phyloP scores from a whole-genome alignment of 2,888 invertebrate species.

The Petrophora chlorosata region DNA sequence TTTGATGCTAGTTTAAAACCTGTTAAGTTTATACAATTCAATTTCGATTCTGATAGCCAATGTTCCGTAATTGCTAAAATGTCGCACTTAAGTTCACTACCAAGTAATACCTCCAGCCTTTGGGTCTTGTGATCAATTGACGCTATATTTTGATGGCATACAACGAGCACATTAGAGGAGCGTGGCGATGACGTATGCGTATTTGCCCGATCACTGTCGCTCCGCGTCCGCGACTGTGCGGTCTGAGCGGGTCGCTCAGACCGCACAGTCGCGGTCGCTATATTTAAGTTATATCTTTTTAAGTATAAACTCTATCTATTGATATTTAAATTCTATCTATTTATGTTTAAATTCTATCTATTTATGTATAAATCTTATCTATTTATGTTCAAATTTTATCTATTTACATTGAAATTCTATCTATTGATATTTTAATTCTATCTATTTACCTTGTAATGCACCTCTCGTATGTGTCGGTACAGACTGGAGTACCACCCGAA shows the following conservation, averaged over 20 bases:
- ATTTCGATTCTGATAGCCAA: neutral
- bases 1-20: no score
- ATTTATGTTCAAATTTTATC: no score
- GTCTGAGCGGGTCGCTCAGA: no score
- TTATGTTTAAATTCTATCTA: no score
- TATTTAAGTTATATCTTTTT: no score
- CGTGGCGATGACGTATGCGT: neutral
- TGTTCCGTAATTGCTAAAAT: neutral
- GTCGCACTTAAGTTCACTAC: neutral
- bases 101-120: neutral
- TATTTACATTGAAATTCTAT: no score
- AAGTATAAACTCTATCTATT: no score
- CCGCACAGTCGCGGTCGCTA: no score
- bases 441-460: constrained; percentile 75
- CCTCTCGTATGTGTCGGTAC: constrained; percentile 69
- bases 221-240: no score
- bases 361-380: no score
- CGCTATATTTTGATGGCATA: neutral
- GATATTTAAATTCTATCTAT: no score
- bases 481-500: constrained; percentile 78
- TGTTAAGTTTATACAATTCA: neutral
- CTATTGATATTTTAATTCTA: no score
- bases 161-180: neutral
- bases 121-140: neutral
- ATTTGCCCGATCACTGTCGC: neutral